Evolutionary conservation across 1,140 invertebrate species (phyloP).

Genomic region (Platorchestia sp.): DNA sequence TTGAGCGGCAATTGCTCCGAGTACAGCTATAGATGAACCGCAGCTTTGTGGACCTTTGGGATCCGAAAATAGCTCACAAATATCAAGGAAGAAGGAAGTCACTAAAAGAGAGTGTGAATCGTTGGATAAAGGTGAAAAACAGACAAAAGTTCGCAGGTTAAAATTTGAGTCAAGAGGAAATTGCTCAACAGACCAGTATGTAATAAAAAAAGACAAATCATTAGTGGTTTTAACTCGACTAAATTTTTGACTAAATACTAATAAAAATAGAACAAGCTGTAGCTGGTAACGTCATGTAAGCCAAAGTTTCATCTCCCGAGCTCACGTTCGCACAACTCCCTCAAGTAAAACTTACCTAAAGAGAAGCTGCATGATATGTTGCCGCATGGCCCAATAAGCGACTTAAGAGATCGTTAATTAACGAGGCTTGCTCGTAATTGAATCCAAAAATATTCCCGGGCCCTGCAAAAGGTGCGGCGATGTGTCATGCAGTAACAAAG

Average conservation of each 20-base stretch:
- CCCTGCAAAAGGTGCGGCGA: neutral
- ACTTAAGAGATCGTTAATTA: neutral
- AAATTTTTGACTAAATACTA: neutral
- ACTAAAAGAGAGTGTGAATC: neutral
- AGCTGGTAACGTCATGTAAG: neutral
- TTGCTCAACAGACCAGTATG: neutral
- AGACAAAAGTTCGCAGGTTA: neutral
- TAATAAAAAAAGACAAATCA: neutral
- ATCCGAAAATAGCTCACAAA: neutral
- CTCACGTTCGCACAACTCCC: neutral
- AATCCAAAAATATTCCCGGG: neutral
- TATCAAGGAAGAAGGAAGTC: neutral
- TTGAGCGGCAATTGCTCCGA: neutral
- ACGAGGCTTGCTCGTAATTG: neutral
- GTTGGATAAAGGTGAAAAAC: neutral
- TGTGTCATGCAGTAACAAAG: neutral
- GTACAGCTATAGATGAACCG: constrained; percentile 2
- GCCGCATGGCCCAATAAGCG: neutral
- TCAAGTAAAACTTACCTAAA: neutral
- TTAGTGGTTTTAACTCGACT: neutral
- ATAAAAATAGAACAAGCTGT: neutral
- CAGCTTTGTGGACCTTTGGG: neutral
- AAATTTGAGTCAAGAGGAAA: neutral
- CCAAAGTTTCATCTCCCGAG: neutral
- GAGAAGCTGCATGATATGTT: neutral